A percentile compares a stretch with the other conserved stretches of the same genome.
Evolutionary conservation across 2,888 invertebrate genomes (phyloP).

Genomic region (Papilio protenor): DNA sequence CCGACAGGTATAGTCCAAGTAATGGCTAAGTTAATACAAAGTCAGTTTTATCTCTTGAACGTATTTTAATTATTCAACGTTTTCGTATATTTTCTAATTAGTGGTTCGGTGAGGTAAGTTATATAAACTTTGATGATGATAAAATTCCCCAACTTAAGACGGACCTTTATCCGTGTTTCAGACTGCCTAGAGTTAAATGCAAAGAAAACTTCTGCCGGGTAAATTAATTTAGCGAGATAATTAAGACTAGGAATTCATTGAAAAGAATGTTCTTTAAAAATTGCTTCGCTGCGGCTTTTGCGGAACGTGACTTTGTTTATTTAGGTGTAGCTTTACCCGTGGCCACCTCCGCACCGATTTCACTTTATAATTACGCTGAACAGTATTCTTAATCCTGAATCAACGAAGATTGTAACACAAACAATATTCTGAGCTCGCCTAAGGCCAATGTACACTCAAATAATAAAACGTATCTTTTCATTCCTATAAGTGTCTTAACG

Average conservation of each 20-base stretch:
- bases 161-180: constrained; percentile 34
- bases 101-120: constrained; percentile 30
- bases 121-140: constrained; percentile 13
- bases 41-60: constrained; percentile 28
- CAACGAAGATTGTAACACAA: constrained; percentile 24
- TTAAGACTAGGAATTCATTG: constrained; percentile 44
- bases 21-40: constrained; percentile 31
- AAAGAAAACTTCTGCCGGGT: constrained; percentile 43
- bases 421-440: neutral
- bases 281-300: constrained; percentile 41
- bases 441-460: neutral
- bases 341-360: constrained; percentile 28
- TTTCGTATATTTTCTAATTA: constrained; percentile 34
- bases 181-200: constrained; percentile 40
- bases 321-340: constrained; percentile 37
- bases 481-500: neutral
- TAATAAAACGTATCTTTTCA: neutral
- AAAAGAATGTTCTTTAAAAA: constrained; percentile 44
- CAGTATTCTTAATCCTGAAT: constrained; percentile 28
- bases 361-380: constrained; percentile 22
- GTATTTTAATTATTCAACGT: constrained; percentile 33
- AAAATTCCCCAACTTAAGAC: constrained; percentile 35
- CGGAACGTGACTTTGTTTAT: constrained; percentile 41
- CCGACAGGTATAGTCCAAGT: constrained; percentile 30
- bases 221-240: constrained; percentile 43